Evolutionary conservation across 2,797 vertebrate genomes (phyloP).

Genomic region (Remorina albescens): DNA sequence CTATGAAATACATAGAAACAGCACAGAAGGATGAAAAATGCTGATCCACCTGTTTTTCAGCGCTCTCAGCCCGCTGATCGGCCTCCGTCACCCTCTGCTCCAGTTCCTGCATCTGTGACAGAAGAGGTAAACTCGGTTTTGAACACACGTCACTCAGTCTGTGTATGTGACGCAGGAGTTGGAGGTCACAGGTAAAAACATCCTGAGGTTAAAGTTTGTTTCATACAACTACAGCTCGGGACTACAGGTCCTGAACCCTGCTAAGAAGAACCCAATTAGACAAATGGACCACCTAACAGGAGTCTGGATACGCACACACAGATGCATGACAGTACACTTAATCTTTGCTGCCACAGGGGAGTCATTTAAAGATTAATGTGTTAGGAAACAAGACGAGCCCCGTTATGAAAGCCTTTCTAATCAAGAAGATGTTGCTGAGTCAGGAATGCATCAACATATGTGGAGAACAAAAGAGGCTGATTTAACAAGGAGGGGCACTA

Average conservation of each 20-base stretch:
- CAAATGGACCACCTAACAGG: constrained; percentile 42
- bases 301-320: constrained; percentile 6
- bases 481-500: constrained; percentile 27
- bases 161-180: background rate
- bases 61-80: constrained; percentile 91
- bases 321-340: constrained; percentile 34
- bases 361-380: constrained; percentile 30
- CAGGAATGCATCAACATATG: background rate
- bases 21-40: background rate
- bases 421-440: constrained; percentile 15
- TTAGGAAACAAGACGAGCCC: background rate
- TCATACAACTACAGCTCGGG: constrained; percentile 10
- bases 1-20: background rate
- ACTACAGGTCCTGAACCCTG: constrained; percentile 28
- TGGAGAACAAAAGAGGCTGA: constrained; percentile 1
- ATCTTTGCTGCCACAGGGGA: constrained; percentile 33
- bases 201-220: background rate
- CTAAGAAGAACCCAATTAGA: constrained; percentile 14
- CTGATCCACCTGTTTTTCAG: constrained; percentile 91
- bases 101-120: constrained; percentile 93
- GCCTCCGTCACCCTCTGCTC: constrained; percentile 93
- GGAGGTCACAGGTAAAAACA: constrained; percentile 3
- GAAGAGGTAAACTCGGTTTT: constrained; percentile 26
- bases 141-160: background rate
- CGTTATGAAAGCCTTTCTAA: background rate